phyloP scores from a whole-genome alignment of 2,113 vertebrate genomes.

The Mastomys natalensis region DNA sequence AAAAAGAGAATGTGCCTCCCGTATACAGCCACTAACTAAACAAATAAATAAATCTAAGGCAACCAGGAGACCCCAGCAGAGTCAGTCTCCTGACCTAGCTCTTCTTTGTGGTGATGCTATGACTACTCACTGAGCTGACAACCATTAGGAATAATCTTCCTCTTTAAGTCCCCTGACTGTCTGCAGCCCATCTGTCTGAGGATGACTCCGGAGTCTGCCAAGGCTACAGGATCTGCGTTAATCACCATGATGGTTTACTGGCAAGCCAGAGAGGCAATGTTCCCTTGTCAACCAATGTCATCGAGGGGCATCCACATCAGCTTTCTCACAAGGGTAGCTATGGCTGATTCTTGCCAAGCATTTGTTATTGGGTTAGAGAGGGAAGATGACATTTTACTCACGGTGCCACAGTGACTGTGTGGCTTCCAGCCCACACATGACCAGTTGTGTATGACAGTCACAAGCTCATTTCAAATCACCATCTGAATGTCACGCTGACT shows the following conservation, averaged over 20 bases:
- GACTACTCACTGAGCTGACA: background rate
- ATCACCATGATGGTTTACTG: background rate
- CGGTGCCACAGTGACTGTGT: fast-evolving
- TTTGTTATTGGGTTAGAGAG: background rate
- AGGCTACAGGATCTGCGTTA: background rate
- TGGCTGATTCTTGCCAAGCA: background rate
- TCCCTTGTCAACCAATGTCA: background rate
- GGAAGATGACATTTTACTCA: background rate
- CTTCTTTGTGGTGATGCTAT: background rate
- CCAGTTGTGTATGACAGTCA: fast-evolving
- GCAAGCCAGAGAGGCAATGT: background rate
- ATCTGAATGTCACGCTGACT: background rate
- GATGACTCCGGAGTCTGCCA: background rate
- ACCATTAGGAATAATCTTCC: background rate
- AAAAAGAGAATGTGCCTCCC: background rate
- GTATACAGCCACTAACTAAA: background rate
- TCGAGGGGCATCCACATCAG: background rate
- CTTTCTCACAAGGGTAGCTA: fast-evolving
- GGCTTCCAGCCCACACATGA: fast-evolving
- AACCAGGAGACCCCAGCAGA: background rate
- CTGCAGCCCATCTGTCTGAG: background rate
- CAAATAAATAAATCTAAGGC: background rate
- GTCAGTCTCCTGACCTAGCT: background rate
- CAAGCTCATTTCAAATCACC: background rate
- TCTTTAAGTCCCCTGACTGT: background rate